Evolutionary conservation across 2,888 invertebrate species (phyloP).

Genomic region (Hydroisotoma schaefferi): DNA sequence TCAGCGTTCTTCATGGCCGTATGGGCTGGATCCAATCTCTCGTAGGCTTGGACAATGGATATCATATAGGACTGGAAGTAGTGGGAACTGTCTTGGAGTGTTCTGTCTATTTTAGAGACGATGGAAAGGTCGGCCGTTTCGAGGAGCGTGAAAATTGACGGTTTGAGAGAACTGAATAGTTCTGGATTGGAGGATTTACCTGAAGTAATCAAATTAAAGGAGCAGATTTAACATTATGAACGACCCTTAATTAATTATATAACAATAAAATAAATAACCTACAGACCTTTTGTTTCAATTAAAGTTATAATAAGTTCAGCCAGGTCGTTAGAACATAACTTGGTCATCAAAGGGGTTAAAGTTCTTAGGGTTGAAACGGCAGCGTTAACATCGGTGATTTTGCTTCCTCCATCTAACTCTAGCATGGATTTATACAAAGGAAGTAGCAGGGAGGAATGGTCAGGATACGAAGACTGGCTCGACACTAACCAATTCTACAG

Average conservation of each 20-base stretch:
- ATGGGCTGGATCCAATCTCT: not conserved
- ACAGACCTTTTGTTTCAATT: not conserved
- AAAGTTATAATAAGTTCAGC: not conserved
- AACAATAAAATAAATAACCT: no score
- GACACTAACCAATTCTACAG: no score
- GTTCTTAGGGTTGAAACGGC: constrained; percentile 20
- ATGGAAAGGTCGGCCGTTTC: not conserved
- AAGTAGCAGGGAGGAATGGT: not conserved
- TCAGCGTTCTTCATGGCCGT: not conserved
- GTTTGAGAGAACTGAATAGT: constrained; percentile 5
- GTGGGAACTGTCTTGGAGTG: constrained; percentile 8
- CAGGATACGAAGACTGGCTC: no score
- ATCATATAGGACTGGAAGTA: constrained; percentile 34
- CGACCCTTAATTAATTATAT: no score
- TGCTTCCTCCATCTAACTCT: constrained; percentile 22
- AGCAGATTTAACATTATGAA: no score
- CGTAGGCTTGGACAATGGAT: constrained; percentile 22
- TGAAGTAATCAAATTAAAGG: no score
- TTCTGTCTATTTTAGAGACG: not conserved
- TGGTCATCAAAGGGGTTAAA: not conserved
- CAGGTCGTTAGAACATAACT: not conserved
- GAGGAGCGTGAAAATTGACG: not conserved
- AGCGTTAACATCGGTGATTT: constrained; percentile 15
- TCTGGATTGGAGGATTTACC: constrained; percentile 12
- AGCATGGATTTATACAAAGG: constrained; percentile 18